A percentile compares a stretch with the other conserved stretches of the same genome.
Conservation (phyloP, 1,140 invertebrate genomes). For the Goniozus legneri region DNA sequence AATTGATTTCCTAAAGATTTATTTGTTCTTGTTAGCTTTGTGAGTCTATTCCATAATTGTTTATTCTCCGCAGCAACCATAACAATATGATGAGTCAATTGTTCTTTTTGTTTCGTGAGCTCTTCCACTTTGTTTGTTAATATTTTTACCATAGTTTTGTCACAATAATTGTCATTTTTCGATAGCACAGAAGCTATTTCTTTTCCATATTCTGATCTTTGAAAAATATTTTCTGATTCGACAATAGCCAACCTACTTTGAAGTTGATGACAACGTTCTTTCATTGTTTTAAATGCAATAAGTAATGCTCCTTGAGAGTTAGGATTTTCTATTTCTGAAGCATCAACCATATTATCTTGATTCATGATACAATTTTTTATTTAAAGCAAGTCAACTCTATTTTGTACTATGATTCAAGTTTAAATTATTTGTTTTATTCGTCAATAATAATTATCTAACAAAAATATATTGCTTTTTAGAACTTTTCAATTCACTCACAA, state of each 20-base stretch:
- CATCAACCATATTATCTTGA: too few relatives aligned
- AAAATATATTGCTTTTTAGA: too few relatives aligned
- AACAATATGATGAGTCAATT: slow-evolving; percentile 68
- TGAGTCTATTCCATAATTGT: slow-evolving; percentile 71
- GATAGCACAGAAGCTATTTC: slow-evolving; percentile 15
- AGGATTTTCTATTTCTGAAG: slow-evolving; percentile 34
- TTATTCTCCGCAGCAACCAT: slow-evolving; percentile 79
- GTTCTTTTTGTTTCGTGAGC: slow-evolving; percentile 69
- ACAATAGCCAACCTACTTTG: slow-evolving; percentile 65
- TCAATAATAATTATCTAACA: too few relatives aligned
- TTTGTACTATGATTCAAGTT: too few relatives aligned
- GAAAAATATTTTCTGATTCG: slow-evolving; percentile 70
- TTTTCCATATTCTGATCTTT: slow-evolving; percentile 58
- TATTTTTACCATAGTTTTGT: slow-evolving; percentile 12
- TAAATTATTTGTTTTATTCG: too few relatives aligned
- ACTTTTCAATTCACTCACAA: too few relatives aligned
- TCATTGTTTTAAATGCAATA: slow-evolving; percentile 74
- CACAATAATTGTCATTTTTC: slow-evolving; percentile 16
- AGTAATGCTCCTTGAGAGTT: slow-evolving; percentile 62
- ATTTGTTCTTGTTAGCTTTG: slow-evolving; percentile 61
- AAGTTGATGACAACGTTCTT: slow-evolving; percentile 71
- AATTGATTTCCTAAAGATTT: slow-evolving; percentile 52
- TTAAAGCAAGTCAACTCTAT: too few relatives aligned
- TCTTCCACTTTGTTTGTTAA: slow-evolving; percentile 59
- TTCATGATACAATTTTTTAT: too few relatives aligned